A percentile compares a stretch with the other conserved stretches of the same genome.
Evolutionary conservation across 2,888 invertebrate genomes (phyloP).

Genomic region (Spilarctia lutea): DNA sequence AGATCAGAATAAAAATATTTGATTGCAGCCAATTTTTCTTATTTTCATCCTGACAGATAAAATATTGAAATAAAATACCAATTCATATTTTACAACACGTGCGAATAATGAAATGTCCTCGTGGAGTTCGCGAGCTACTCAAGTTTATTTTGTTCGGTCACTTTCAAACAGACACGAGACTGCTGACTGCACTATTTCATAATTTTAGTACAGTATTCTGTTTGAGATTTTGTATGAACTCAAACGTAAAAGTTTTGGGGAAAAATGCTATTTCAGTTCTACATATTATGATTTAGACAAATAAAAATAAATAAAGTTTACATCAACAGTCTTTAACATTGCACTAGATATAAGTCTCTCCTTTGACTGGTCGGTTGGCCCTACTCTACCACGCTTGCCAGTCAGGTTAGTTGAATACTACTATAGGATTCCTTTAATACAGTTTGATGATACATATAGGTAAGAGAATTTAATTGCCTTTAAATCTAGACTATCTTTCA

Average conservation of each 20-base stretch:
- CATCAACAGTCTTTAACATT: too few relatives aligned
- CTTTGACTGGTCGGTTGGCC: too few relatives aligned
- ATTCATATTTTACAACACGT: constrained; percentile 4
- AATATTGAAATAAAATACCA: not conserved
- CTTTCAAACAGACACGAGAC: not conserved
- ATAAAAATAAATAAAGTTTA: too few relatives aligned
- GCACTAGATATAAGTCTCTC: too few relatives aligned
- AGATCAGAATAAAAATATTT: not conserved
- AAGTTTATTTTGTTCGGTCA: constrained; percentile 1
- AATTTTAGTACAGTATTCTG: not conserved
- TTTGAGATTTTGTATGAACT: not conserved
- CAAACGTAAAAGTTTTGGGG: not conserved
- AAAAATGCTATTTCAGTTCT: not conserved
- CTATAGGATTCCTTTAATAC: too few relatives aligned
- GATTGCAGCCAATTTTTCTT: not conserved
- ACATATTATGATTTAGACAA: too few relatives aligned
- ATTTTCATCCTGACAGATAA: not conserved
- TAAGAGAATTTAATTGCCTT: too few relatives aligned
- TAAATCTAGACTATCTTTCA: too few relatives aligned
- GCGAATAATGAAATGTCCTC: constrained; percentile 6
- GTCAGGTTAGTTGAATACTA: too few relatives aligned
- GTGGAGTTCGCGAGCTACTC: not conserved
- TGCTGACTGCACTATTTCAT: not conserved
- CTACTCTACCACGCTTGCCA: too few relatives aligned
- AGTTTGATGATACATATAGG: too few relatives aligned